Base-by-base conservation (phyloP, 1,140 invertebrate species). In the Plectrocnemia conspersa region DNA sequence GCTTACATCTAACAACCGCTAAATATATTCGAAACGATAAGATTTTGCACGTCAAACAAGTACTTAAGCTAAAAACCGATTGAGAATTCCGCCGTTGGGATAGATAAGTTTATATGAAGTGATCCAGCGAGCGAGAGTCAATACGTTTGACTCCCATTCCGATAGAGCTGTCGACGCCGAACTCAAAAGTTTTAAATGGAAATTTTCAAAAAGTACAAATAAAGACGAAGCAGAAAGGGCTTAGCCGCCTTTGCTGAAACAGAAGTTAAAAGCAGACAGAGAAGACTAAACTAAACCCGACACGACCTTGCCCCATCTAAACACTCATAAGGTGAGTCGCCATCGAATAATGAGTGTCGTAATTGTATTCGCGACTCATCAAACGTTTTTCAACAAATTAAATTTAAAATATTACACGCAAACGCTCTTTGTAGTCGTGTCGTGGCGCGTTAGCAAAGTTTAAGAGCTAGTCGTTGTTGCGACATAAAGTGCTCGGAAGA, bases 381-480 rank as follows among this genome's bases (percentile, higher is more conserved):
- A 50, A 50, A 46, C 58, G 38, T 41, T 55, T 44, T 15, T 33
- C 53, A n/a, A 21, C 46, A 59, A 59, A 59, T 55, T 55, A 59
- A 53, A 59, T 59, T 59, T 59, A 55, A 54, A 59, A 59, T 36
- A 55, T 55, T 45, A 46, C 58, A 46, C 45, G 40, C 52, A 59
- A 55, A 59, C 58, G 58, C 53, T 59, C 58, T 55, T 56, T 60
- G 54, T 60, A 41, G 44, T 48, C 25, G 41, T 47, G 58, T 59
- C 54, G 49, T 52, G 46, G 44, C 45, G 52, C 56, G 53, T 58
- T 58, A 58, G 56, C 41, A 3, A 58, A 52, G 27, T 52, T 58
- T 52, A 58, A 58, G 53, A 58, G 56, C 49, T 52, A 41, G 48
- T 40, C 56, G 52, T 42, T 50, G 41, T 33, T 32, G 24, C n/a